Base-by-base conservation (phyloP, 2,888 invertebrate genomes). In the Philereme vetulata region DNA sequence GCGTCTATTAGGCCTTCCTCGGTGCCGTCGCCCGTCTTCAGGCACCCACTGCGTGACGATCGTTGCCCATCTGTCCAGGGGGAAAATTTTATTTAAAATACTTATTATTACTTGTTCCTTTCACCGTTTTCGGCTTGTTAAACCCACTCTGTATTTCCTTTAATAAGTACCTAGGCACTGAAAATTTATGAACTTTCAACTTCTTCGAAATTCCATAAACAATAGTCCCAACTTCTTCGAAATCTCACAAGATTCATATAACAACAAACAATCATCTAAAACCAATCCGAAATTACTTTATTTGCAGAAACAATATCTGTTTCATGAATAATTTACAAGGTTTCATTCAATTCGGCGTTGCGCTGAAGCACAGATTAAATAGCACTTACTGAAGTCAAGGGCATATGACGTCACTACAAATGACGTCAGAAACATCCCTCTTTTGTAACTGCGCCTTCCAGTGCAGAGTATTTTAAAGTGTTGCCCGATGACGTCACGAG, bases 371-470 rank as follows among this genome's bases (percentile, higher is more conserved):
- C 45, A 42, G 40, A 56, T 44, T 35, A 42, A 45, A 46, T 46
- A 52, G 32, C 49, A 46, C 40, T 49, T 52, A 36, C 47, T 44
- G 40, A 54, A 62, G 73, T 70, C 76, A 82, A 80, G 80, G 80
- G 69, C 74, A 60, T 6, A 55, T 77, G 77, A 77, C 77, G 81
- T 75, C 74, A 76, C 61, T 21, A 4, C 43, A 42, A 51, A 55
- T 71, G 66, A 69, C 67, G 66, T 68, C 66, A 69, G 42, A 56
- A 60, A 46, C 55, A 47, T 57, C 51, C 50, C 53, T 55, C 36
- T 44, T 51, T 50, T 55, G 43, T 53, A 46, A 49, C 58, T 59
- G 46, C 43, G 60, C 51, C 44, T 42, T 53, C 49, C 34, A 44
- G 55, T 51, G 45, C 55, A 52, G 51, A 58, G 43, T 48, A 55